Evolutionary conservation across 2,113 vertebrate genomes (phyloP).

Genomic region (Spea multiplicata): DNA sequence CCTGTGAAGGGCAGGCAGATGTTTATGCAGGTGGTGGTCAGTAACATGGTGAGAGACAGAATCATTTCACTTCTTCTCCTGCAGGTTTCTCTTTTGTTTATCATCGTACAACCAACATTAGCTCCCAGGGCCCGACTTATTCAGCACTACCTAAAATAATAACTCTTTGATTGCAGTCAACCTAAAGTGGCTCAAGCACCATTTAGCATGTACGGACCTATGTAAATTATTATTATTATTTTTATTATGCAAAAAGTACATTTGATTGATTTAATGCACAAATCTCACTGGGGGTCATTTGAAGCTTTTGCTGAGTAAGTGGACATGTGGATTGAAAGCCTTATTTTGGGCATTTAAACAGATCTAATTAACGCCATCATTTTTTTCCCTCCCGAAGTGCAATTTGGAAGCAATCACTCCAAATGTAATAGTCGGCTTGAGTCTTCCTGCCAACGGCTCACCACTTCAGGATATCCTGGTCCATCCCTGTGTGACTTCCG

Average conservation of each 20-base stretch:
- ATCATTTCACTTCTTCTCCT: slow-evolving; percentile 42
- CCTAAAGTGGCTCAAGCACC: slow-evolving; percentile 47
- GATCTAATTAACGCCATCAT: slow-evolving; percentile 46
- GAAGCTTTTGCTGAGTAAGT: slow-evolving; percentile 36
- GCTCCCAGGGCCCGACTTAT: slow-evolving; percentile 33
- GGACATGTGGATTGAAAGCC: slow-evolving; percentile 44
- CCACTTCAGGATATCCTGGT: slow-evolving; percentile 88
- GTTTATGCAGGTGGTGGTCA: slow-evolving; percentile 48
- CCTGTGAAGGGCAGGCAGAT: slow-evolving; percentile 42
- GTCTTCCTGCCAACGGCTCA: slow-evolving; percentile 83
- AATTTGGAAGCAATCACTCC: slow-evolving; percentile 87
- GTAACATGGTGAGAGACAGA: slow-evolving; percentile 34
- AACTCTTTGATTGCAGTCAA: slow-evolving; percentile 47
- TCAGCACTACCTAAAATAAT: slow-evolving; percentile 46
- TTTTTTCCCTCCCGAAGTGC: slow-evolving; percentile 66
- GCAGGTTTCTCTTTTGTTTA: slow-evolving; percentile 38
- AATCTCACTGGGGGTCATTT: slow-evolving; percentile 28
- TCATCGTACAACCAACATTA: slow-evolving; percentile 32
- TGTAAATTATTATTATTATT: slow-evolving; percentile 47
- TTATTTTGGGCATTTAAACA: slow-evolving; percentile 38
- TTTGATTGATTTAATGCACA: slow-evolving; percentile 48
- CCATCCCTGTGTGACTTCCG: slow-evolving; percentile 86
- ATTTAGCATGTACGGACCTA: slow-evolving; percentile 43
- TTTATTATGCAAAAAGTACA: slow-evolving; percentile 49
- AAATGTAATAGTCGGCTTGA: slow-evolving; percentile 81